Conservation (phyloP, 2,113 vertebrate genomes). For the Forbesichthys agassizii region DNA sequence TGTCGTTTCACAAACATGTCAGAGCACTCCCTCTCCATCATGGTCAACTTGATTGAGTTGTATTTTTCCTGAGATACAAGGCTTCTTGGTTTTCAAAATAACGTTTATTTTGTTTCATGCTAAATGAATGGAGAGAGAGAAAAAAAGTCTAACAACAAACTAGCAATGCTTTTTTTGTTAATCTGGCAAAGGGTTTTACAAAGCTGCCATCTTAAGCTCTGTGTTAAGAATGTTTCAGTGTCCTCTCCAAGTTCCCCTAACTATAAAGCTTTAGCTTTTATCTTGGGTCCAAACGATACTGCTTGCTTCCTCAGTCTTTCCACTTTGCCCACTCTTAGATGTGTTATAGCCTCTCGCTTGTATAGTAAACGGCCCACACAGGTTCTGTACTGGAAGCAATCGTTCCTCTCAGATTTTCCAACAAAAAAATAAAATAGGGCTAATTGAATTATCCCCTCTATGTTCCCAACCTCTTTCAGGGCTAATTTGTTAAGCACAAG, state of each 20-base stretch:
- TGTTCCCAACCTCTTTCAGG: slow-evolving; percentile 57
- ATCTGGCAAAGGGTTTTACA: too few relatives aligned
- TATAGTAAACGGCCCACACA: slow-evolving; percentile 82
- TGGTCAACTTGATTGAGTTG: neutral
- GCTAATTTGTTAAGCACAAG: slow-evolving; percentile 89
- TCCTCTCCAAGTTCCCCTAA: neutral
- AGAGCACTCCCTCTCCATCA: neutral
- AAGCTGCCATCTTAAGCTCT: too few relatives aligned
- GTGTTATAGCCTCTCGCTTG: slow-evolving; percentile 75
- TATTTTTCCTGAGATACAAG: neutral
- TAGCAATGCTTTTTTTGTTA: too few relatives aligned
- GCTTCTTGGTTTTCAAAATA: neutral
- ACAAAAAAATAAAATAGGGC: slow-evolving; percentile 70
- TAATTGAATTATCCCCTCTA: slow-evolving; percentile 92
- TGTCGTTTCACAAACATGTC: too few relatives aligned
- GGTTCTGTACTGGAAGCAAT: slow-evolving; percentile 84
- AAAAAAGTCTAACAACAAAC: neutral
- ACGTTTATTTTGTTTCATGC: neutral
- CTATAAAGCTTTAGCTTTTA: slow-evolving; percentile 27
- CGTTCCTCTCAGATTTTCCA: slow-evolving; percentile 79
- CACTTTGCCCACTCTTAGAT: slow-evolving; percentile 67
- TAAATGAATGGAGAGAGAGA: neutral
- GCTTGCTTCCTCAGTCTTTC: slow-evolving; percentile 40
- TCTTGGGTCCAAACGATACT: slow-evolving; percentile 41
- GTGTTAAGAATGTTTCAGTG: neutral